Evolutionary conservation across 2,797 vertebrate genomes (phyloP), one percentile per base, ranked within the genome.

Genomic region (Antrozous pallidus): DNA sequence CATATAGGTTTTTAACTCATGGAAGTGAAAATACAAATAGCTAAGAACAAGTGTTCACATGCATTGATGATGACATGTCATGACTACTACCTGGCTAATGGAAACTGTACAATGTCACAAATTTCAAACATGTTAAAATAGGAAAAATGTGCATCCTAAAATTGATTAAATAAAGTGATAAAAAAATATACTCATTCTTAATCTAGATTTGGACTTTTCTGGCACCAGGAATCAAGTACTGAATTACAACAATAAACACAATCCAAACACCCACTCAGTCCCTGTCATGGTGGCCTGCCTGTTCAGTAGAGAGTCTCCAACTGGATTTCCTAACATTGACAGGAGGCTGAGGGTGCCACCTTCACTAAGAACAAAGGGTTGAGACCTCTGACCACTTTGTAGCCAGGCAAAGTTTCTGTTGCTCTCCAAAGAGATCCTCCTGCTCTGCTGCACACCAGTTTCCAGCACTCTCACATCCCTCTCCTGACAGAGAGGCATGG

Each of bases 61-160:
- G n/a, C 12, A 56, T 2, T 56, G 18, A n/a, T 26, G 28, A 81
- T n/a, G 31, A 81, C 6, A 42, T 31, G 42, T 51, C 79, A 63
- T 7, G 20, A 31, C 11, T 51, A 36, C 36, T 79, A 4, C 16
- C 3, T 31, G 40, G 69, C 33, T 67, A 58, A 74, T 28, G 67
- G 61, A 22, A 67, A 75, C 33, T 45, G 11, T 3, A 8, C 8
- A 18, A 77, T 0, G 8, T 16, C 75, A 33, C 47, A 70, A 84
- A 54, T 69, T 75, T 94, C 71, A 93, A 54, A 71, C 45, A 75
- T 54, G 31, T 80, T 82, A 89, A 94, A 69, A 70, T 20, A 69
- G 56, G 24, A 17, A 18, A 79, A 79, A 58, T 18, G 17, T 40
- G 24, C 24, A 81, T 26, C 20, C 4, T 36, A 70, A 93, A 89